Evolutionary conservation across 2,888 invertebrate species (phyloP).

Genomic region (Falcaria lacertinaria): DNA sequence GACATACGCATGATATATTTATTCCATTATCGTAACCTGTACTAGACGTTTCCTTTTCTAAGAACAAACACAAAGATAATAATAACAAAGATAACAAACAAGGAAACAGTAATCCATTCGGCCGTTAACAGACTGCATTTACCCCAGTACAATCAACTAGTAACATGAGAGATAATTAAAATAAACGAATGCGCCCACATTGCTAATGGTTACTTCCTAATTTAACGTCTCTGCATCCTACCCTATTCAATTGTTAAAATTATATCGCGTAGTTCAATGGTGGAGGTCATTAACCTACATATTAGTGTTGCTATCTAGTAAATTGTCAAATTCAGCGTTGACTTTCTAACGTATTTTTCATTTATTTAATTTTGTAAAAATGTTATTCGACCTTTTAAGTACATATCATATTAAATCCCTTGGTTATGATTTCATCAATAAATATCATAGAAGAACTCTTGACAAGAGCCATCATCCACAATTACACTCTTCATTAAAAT

Average conservation of each 20-base stretch:
- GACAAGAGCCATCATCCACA: too few species aligned
- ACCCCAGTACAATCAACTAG: constrained; percentile 27
- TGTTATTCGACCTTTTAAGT: too few species aligned
- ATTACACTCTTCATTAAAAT: too few species aligned
- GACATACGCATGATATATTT: constrained; percentile 7
- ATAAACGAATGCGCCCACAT: constrained; percentile 50
- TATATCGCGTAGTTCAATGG: not conserved
- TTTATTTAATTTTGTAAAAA: too few species aligned
- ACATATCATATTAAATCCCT: too few species aligned
- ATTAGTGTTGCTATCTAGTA: not conserved
- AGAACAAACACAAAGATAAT: not conserved
- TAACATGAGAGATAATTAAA: constrained; percentile 59
- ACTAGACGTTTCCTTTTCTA: not conserved
- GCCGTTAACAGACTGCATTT: not conserved
- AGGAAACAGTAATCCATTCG: not conserved
- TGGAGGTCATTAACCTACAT: not conserved
- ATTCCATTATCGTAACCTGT: constrained; percentile 8
- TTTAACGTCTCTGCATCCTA: constrained; percentile 30
- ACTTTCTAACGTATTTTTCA: too few species aligned
- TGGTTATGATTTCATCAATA: too few species aligned
- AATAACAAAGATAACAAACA: too few species aligned
- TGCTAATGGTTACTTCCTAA: constrained; percentile 46
- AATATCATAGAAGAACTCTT: too few species aligned
- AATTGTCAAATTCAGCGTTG: too few species aligned
- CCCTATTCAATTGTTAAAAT: constrained; percentile 40